phyloP scores from a whole-genome alignment of 1,140 invertebrate species.

The Cotesia vestalis region DNA sequence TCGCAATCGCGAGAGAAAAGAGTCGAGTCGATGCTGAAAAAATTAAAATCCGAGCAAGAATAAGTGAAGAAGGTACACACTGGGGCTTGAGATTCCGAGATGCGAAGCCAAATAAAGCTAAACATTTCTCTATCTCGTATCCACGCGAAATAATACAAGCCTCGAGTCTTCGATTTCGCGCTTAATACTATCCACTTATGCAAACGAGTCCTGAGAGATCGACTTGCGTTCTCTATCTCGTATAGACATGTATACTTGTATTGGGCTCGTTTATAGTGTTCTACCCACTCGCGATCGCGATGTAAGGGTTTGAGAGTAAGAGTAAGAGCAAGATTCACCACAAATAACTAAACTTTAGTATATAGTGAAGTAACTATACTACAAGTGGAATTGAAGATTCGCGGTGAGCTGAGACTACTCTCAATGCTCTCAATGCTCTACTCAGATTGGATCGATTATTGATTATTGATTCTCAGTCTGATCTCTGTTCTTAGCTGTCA shows the following conservation, averaged over 20 bases:
- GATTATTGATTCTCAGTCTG: background rate
- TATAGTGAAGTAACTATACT: background rate
- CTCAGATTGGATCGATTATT: conserved; percentile 2
- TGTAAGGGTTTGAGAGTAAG: background rate
- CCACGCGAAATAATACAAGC: conserved; percentile 1
- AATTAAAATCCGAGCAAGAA: conserved; percentile 1
- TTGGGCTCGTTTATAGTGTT: background rate
- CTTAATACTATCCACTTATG: conserved; percentile 36
- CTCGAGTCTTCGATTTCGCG: conserved; percentile 30
- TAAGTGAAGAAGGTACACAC: conserved; percentile 8
- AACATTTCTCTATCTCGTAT: too few species aligned
- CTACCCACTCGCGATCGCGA: background rate
- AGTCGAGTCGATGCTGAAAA: background rate
- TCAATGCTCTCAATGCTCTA: background rate
- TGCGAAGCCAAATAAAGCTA: too few species aligned
- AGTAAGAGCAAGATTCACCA: background rate
- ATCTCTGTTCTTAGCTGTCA: too few species aligned
- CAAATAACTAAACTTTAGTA: background rate
- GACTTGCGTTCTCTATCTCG: conserved; percentile 1
- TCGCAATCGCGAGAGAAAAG: conserved; percentile 18
- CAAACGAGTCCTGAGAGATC: conserved; percentile 31
- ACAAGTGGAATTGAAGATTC: conserved; percentile 10
- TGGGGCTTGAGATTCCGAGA: background rate
- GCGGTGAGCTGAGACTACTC: background rate
- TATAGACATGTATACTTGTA: background rate